phyloP scores from a whole-genome alignment of 2,888 invertebrate species.

The Apamea sordens region DNA sequence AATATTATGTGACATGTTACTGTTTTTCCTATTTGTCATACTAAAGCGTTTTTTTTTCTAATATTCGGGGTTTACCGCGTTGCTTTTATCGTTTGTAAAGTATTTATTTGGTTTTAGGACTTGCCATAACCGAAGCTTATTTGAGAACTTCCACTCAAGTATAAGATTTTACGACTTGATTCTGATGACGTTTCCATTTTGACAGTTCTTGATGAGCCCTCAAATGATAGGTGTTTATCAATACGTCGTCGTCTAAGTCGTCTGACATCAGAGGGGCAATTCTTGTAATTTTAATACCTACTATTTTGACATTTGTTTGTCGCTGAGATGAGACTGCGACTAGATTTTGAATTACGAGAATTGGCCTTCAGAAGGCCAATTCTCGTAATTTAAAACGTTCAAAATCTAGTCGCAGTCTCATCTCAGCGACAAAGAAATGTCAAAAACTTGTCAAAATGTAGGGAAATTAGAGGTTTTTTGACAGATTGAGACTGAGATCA shows the following conservation, averaged over 20 bases:
- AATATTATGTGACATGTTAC: neutral
- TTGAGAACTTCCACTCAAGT: neutral
- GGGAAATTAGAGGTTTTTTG: too few species aligned
- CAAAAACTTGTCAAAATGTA: too few species aligned
- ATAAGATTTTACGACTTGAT: conserved; percentile 14
- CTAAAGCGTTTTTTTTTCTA: neutral
- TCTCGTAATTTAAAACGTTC: too few species aligned
- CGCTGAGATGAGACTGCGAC: too few species aligned
- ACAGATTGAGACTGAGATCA: too few species aligned
- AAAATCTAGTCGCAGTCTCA: too few species aligned
- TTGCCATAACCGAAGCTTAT: neutral
- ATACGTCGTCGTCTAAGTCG: conserved; percentile 18
- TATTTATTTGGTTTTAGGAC: conserved; percentile 5
- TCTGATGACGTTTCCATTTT: conserved; percentile 28
- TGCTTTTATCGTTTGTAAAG: neutral
- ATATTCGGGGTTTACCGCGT: too few species aligned
- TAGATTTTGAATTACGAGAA: too few species aligned
- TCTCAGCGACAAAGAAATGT: too few species aligned
- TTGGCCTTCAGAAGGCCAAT: too few species aligned
- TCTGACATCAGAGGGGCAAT: conserved; percentile 35
- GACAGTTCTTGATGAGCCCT: conserved; percentile 30
- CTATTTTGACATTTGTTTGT: too few species aligned
- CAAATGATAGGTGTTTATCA: conserved; percentile 41
- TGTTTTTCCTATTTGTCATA: neutral
- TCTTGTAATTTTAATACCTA: too few species aligned